Evolutionary conservation across 2,797 vertebrate genomes (phyloP).

Genomic region (Buphagus erythrorhynchus): DNA sequence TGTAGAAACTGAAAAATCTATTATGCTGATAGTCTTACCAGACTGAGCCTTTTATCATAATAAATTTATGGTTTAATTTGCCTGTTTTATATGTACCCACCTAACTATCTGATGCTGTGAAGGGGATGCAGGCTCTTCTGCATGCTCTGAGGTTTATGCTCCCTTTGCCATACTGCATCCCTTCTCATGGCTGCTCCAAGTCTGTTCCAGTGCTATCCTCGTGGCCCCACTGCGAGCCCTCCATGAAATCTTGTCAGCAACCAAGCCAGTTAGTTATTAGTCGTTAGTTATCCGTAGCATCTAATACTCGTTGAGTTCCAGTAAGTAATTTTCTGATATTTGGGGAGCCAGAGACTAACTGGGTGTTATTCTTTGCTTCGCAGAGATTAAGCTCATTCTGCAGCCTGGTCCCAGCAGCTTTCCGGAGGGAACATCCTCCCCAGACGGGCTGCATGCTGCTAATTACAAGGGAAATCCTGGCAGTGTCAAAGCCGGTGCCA

Average conservation of each 20-base stretch:
- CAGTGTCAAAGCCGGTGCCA: constrained; percentile 39
- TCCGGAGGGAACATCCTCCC: constrained; percentile 68
- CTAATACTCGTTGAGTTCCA: not conserved
- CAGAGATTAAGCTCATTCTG: not conserved
- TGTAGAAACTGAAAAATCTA: not conserved
- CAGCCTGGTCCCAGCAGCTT: constrained; percentile 17
- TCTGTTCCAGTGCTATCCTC: not conserved
- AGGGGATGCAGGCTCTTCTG: not conserved
- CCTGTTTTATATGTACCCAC: not conserved
- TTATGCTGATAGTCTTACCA: not conserved
- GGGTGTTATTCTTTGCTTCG: constrained; percentile 18
- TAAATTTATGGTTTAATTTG: not conserved
- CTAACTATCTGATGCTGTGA: not conserved
- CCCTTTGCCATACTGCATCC: not conserved
- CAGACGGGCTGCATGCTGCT: constrained; percentile 39
- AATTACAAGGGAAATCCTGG: constrained; percentile 72
- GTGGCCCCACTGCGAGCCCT: not conserved
- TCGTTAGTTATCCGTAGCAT: not conserved
- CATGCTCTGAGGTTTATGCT: not conserved
- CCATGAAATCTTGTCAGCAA: not conserved
- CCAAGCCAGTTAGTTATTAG: not conserved
- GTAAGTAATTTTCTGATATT: not conserved
- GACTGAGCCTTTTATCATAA: not conserved
- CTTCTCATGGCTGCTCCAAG: not conserved
- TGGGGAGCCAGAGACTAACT: not conserved